Percentiles rank a stretch among this genome's conserved stretches.
These are phyloP conservation scores for Aphaenogaster ashmeadi DNA, from an alignment of 1,140 invertebrate genomes.

Conservation along the genomic window DNA sequence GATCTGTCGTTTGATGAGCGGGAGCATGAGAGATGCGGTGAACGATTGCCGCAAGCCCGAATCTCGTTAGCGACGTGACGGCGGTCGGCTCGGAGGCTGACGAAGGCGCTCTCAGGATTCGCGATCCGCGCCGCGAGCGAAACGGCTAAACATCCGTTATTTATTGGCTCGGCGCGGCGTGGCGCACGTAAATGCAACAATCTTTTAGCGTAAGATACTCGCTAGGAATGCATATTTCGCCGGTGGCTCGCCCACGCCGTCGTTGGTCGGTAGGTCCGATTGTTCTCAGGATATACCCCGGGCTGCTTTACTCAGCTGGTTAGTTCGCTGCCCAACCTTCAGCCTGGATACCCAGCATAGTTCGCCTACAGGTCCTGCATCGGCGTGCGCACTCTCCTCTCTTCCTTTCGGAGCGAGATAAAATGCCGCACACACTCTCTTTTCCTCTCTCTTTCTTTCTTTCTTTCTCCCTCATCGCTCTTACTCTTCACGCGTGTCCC, in stretches of 20 bases:
- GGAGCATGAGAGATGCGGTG: conserved; percentile 46
- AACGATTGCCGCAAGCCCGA: conserved; percentile 45
- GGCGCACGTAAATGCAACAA: conserved; percentile 71
- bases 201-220: conserved; percentile 73
- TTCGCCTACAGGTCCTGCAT: conserved; percentile 84
- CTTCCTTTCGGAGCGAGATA: conserved; percentile 54
- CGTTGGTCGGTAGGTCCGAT: conserved; percentile 82
- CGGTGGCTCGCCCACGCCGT: conserved; percentile 82
- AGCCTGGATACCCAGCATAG: conserved; percentile 85
- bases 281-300: conserved; percentile 84
- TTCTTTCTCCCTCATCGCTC: not conserved
- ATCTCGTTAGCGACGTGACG: conserved; percentile 54
- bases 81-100: not conserved
- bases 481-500: conserved; percentile 36
- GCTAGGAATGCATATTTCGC: conserved; percentile 84
- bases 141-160: conserved; percentile 55
- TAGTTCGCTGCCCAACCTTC: conserved; percentile 82
- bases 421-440: conserved; percentile 43
- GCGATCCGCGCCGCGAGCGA: conserved; percentile 28
- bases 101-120: conserved; percentile 3
- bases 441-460: conserved; percentile 56
- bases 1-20: conserved; percentile 41
- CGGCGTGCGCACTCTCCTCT: conserved; percentile 64
- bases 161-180: conserved; percentile 39
- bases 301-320: conserved; percentile 79